These are phyloP conservation scores for Macrocentrus cingulum DNA, from an alignment of 1,140 invertebrate species.

Conservation along the genomic window DNA sequence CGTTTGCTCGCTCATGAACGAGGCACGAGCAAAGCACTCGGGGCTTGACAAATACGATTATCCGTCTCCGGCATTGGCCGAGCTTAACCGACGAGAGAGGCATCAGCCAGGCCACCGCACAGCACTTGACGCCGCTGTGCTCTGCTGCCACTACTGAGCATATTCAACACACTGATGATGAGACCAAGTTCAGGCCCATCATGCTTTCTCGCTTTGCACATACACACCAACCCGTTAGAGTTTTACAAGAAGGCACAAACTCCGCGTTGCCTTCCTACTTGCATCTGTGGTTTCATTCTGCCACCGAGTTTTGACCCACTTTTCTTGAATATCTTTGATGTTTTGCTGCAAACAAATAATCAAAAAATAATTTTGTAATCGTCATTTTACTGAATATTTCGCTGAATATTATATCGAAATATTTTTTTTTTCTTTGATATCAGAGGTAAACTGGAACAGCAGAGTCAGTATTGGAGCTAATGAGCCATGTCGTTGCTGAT, in stretches of 20 bases:
- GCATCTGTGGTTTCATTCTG: too few species aligned
- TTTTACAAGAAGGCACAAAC: too few species aligned
- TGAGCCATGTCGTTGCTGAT: background rate
- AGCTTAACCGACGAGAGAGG: conserved; percentile 28
- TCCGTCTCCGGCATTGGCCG: conserved; percentile 31
- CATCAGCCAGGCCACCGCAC: conserved; percentile 19
- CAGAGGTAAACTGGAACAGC: background rate
- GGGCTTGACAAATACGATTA: conserved; percentile 34
- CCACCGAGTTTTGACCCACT: too few species aligned
- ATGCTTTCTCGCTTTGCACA: too few species aligned
- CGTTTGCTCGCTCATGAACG: conserved; percentile 6
- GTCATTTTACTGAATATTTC: too few species aligned
- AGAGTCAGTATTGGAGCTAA: background rate
- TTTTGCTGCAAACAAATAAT: too few species aligned
- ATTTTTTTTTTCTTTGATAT: background rate
- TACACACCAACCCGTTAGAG: too few species aligned
- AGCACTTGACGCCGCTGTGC: conserved; percentile 17
- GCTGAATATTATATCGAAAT: background rate
- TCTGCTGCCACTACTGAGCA: background rate
- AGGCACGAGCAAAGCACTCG: conserved; percentile 26
- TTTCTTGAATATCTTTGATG: too few species aligned
- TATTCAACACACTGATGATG: background rate
- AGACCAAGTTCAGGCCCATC: background rate
- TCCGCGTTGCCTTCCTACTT: background rate
- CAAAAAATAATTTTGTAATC: too few species aligned